Conservation (phyloP, 2,888 invertebrate species). For the Linhomoeus sp. region DNA sequence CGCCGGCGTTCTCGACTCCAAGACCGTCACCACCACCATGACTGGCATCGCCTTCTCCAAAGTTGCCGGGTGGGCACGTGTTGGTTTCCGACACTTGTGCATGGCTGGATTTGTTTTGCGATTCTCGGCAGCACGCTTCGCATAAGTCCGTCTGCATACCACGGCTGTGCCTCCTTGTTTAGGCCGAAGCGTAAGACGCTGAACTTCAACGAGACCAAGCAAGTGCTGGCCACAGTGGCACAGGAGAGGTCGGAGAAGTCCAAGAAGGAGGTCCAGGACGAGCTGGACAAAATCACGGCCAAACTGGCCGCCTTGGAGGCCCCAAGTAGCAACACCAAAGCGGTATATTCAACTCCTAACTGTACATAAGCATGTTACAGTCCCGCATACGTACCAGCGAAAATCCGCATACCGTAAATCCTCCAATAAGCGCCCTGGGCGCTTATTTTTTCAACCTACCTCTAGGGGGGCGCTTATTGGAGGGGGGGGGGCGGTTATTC, state of each 20-base stretch:
- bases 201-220: conserved; percentile 24
- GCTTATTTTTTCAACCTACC: too few relatives aligned
- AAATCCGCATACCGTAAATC: too few relatives aligned
- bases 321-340: conserved; percentile 17
- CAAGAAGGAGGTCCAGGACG: conserved; percentile 21
- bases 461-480: too few relatives aligned
- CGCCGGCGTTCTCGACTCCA: conserved; percentile 20
- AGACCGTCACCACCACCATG: conserved; percentile 20
- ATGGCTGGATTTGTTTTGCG: neutral
- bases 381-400: too few relatives aligned
- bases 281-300: conserved; percentile 21
- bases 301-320: conserved; percentile 20
- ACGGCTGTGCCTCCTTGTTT: conserved; percentile 6
- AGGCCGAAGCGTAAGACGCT: conserved; percentile 24
- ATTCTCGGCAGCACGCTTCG: too few relatives aligned
- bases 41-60: conserved; percentile 27
- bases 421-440: too few relatives aligned
- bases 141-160: too few relatives aligned
- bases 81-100: neutral
- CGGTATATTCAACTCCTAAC: conserved; percentile 5
- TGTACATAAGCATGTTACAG: too few relatives aligned
- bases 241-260: conserved; percentile 17
- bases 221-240: conserved; percentile 21
- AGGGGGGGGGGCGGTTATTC: too few relatives aligned
- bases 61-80: conserved; percentile 17